Percentiles rank a stretch among this genome's conserved stretches.
These are phyloP conservation scores for Phyto melanocephala DNA, from an alignment of 2,888 invertebrate genomes.

Conservation along the genomic window DNA sequence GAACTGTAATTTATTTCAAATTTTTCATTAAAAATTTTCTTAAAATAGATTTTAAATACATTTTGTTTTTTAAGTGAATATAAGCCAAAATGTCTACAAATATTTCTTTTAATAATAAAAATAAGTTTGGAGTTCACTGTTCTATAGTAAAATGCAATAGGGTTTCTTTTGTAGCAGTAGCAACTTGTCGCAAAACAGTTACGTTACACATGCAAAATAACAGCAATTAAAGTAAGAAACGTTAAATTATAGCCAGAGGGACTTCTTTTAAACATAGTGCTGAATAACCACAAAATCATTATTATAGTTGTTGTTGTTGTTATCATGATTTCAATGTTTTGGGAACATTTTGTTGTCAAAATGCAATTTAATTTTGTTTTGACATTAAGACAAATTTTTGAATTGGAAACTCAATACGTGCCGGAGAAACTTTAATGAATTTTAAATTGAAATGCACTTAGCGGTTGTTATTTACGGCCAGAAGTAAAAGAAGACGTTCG, in stretches of 20 bases:
- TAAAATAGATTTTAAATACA: too few relatives aligned
- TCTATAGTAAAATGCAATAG: too few relatives aligned
- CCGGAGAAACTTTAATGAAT: neutral
- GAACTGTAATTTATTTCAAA: too few relatives aligned
- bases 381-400: neutral
- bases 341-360: neutral
- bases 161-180: too few relatives aligned
- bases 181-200: neutral
- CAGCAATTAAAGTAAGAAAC: neutral
- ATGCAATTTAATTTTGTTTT: neutral
- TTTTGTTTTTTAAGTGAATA: too few relatives aligned
- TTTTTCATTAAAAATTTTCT: too few relatives aligned
- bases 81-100: too few relatives aligned
- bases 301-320: neutral
- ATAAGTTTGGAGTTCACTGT: too few relatives aligned
- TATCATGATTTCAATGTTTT: neutral
- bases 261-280: neutral
- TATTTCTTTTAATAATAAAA: too few relatives aligned
- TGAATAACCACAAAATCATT: neutral
- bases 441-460: neutral
- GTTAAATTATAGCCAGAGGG: conserved; percentile 2
- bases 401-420: neutral
- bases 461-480: neutral
- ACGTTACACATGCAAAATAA: neutral
- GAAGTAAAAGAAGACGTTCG: neutral